phyloP scores from a whole-genome alignment of 1,140 invertebrate genomes.

The Laupala kohalensis region DNA sequence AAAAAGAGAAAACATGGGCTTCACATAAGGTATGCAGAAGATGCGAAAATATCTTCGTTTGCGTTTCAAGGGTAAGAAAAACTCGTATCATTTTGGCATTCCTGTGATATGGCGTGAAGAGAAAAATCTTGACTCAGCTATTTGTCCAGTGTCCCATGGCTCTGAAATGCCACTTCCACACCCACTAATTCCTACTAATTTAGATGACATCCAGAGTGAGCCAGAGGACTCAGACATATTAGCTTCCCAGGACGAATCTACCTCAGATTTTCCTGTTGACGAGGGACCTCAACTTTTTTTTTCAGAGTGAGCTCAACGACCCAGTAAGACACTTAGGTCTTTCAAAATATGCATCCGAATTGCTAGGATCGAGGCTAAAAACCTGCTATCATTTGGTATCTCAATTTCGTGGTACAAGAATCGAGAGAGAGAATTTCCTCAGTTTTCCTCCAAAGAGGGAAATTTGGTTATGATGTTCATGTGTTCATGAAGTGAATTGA shows the following conservation, averaged over 20 bases:
- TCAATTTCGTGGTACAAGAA: slow-evolving; percentile 10
- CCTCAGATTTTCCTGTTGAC: not conserved
- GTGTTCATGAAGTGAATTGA: slow-evolving; percentile 20
- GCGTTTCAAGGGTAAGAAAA: too few relatives aligned
- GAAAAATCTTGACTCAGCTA: too few relatives aligned
- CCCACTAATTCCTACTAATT: slow-evolving; percentile 1
- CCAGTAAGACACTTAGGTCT: slow-evolving; percentile 16
- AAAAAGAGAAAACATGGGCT: too few relatives aligned
- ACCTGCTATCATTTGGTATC: slow-evolving; percentile 12
- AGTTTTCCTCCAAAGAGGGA: slow-evolving; percentile 15
- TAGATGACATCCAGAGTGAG: not conserved
- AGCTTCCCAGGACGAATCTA: not conserved
- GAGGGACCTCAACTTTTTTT: slow-evolving; percentile 4
- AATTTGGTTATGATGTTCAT: slow-evolving; percentile 15
- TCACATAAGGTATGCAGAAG: too few relatives aligned
- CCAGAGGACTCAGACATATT: not conserved
- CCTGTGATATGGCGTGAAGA: too few relatives aligned
- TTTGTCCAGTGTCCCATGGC: too few relatives aligned
- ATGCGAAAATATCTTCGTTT: too few relatives aligned
- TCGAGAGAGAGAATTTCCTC: slow-evolving; percentile 11
- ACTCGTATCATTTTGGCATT: too few relatives aligned
- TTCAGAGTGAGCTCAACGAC: slow-evolving; percentile 11
- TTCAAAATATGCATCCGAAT: slow-evolving; percentile 14
- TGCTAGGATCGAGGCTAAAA: slow-evolving; percentile 15
- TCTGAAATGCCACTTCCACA: too few relatives aligned